Base-by-base conservation (phyloP, 2,113 vertebrate genomes). In the Oncorhynchus masou region DNA sequence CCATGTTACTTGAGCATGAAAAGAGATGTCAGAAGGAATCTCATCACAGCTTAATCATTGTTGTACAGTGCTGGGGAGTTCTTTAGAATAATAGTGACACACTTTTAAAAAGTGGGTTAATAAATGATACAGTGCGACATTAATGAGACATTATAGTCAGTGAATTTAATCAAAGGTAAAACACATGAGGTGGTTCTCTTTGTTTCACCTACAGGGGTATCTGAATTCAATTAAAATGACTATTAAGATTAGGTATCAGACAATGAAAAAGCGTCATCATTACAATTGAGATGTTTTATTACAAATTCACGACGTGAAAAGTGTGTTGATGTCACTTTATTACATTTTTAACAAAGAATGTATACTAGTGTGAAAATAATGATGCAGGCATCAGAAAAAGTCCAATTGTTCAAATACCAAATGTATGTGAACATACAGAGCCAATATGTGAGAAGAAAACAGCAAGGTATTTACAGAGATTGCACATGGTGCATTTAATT, bases 11-110 rank as follows among this genome's bases (percentile, higher is more conserved):
- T 75, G n/a, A 49, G 86, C 75, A 90, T 82, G 90, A 89, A 90
- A 88, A 87, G 78, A 82, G 69, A 84, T 85, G 90, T 89, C 90
- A 91, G 75, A 80, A 73, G 67, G 54, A 68, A 92, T 92, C 87
- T 80, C 82, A 78, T 91, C 88, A 88, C 24, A 66, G 71, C n/a
- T 74, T 49, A 71, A 71, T 74, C 85, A 80, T 84, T 84, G 81
- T 79, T 82, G 64, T 31, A 71, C 70, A 65, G 81, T 81, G 85
- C 78, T 64, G 54, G 66, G 69, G 66, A 49, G 51, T 76, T 64
- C 71, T 69, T 68, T 59, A 74, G 49, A 74, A 29, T 71, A 79
- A 60, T 9, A 25, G 19, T 74, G 73, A 75, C 34, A 34, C 34
- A 7, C 34, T 34, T 39, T 39, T 8, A 9, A 39, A 39, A 39